Evolutionary conservation across 1,140 invertebrate genomes (phyloP).

Genomic region (Ceratina japonica): DNA sequence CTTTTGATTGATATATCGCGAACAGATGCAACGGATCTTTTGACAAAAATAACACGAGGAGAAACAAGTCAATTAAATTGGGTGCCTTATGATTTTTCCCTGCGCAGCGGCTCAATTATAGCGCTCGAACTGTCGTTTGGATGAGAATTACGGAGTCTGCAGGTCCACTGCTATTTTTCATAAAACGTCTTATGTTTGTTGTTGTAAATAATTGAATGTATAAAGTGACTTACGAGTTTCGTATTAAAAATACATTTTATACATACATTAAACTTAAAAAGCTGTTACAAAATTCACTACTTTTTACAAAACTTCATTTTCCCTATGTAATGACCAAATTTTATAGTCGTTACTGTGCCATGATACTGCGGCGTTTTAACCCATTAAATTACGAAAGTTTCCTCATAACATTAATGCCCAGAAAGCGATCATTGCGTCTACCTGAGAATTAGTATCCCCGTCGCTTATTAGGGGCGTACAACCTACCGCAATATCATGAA

Average conservation of each 20-base stretch:
- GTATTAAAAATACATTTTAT: too few species aligned
- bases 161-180: too few species aligned
- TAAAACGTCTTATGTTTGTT: too few species aligned
- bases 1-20: conserved; percentile 58
- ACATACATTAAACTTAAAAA: too few species aligned
- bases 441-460: conserved; percentile 28
- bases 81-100: conserved; percentile 18
- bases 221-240: too few species aligned
- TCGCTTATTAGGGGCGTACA: background rate
- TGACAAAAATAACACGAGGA: conserved; percentile 54
- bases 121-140: too few species aligned
- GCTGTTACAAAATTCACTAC: too few species aligned
- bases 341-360: background rate
- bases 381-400: conserved; percentile 43
- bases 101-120: background rate
- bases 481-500: background rate
- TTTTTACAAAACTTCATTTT: too few species aligned
- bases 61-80: conserved; percentile 38
- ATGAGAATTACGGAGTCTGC: too few species aligned
- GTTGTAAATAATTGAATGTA: too few species aligned
- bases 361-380: conserved; percentile 19
- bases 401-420: conserved; percentile 37
- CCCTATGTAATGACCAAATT: conserved; percentile 1
- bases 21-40: conserved; percentile 52
- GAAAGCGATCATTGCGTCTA: conserved; percentile 27